A percentile compares a stretch with the other conserved stretches of the same genome.
Conservation (phyloP, 2,113 vertebrate species). For the Daphoenositta chrysoptera region DNA sequence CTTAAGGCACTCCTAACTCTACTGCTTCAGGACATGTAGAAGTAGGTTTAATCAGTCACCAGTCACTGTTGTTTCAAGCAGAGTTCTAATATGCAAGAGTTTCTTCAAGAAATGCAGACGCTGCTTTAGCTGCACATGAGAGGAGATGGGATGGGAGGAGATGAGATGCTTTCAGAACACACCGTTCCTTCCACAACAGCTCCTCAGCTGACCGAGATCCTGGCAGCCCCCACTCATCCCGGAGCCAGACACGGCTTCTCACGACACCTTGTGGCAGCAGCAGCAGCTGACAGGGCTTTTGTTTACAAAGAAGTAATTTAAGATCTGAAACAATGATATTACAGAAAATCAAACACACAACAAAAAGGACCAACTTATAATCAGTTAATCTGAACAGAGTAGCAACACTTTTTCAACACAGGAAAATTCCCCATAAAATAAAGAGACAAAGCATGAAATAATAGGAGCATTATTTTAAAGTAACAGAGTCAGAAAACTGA, state of each 20-base stretch:
- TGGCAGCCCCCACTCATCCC: neutral
- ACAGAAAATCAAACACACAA: neutral
- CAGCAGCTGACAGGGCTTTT: neutral
- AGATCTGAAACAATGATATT: neutral
- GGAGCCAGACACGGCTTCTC: neutral
- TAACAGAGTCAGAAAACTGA: neutral
- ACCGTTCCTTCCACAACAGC: fast-evolving
- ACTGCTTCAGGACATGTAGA: neutral
- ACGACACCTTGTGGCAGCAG: constrained; percentile 54
- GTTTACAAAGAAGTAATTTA: neutral
- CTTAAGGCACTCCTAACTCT: neutral
- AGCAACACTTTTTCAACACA: neutral
- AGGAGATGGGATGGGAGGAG: no score
- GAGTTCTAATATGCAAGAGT: neutral
- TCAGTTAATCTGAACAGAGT: neutral
- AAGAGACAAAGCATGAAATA: neutral
- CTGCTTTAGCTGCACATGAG: neutral
- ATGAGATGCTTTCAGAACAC: neutral
- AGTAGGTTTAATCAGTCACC: neutral
- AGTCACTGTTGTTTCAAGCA: neutral
- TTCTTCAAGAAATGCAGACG: neutral
- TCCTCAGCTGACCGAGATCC: neutral
- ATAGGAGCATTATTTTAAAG: neutral
- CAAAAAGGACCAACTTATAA: neutral
- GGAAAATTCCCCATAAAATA: neutral